Percentiles rank a stretch among this genome's conserved stretches.
phyloP scores from a whole-genome alignment of 2,797 vertebrate genomes.

The Gymnothorax javanicus region DNA sequence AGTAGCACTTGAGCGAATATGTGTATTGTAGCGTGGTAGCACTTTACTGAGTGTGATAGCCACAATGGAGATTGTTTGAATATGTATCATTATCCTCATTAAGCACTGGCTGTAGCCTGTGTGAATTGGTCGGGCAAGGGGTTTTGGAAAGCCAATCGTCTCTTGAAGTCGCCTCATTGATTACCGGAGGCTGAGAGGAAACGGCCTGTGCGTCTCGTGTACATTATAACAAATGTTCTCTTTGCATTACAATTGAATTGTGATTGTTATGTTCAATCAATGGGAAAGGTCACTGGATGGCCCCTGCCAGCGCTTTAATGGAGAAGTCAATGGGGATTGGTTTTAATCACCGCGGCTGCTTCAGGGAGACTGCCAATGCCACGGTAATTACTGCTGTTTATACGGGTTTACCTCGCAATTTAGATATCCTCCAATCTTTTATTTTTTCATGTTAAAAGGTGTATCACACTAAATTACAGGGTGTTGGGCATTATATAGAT shows the following conservation, averaged over 20 bases:
- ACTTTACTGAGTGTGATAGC: constrained; percentile 39
- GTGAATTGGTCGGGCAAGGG: constrained; percentile 66
- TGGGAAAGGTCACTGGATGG: constrained; percentile 99
- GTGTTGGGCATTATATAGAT: constrained; percentile 57
- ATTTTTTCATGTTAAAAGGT: constrained; percentile 67
- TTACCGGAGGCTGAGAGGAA: constrained; percentile 93
- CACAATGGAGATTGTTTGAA: constrained; percentile 69
- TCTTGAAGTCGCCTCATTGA: constrained; percentile 88
- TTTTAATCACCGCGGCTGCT: constrained; percentile 99
- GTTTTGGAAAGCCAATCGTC: constrained; percentile 71
- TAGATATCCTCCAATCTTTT: constrained; percentile 93
- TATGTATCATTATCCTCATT: constrained; percentile 74
- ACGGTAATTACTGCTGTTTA: constrained; percentile 97
- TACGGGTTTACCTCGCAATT: constrained; percentile 97
- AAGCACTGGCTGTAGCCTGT: constrained; percentile 66
- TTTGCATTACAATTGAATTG: constrained; percentile 99
- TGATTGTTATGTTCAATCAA: constrained; percentile 99
- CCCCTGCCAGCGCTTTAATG: constrained; percentile 99
- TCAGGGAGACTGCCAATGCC: constrained; percentile 94
- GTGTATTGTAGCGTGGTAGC: not conserved
- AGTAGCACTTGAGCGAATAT: not conserved
- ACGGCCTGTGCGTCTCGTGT: constrained; percentile 97
- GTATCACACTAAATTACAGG: constrained; percentile 44
- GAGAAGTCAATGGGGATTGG: constrained; percentile 99
- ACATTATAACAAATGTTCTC: constrained; percentile 99